Conservation (phyloP, 2,888 invertebrate genomes). For the Lepidocyrtoides sp. region DNA sequence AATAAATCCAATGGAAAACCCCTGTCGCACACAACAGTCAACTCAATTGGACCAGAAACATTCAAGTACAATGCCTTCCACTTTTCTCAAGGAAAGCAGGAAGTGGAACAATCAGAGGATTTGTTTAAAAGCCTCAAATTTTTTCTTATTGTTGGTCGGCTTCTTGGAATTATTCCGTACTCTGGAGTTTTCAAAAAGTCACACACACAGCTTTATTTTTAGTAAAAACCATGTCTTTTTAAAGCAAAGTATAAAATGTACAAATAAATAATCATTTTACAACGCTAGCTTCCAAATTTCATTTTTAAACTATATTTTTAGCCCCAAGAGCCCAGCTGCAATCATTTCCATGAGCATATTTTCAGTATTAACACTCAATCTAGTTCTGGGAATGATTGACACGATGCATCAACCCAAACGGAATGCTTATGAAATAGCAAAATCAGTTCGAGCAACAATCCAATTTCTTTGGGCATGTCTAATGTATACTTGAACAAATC, state of each 20-base stretch:
- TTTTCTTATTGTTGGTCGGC: constrained; percentile 54
- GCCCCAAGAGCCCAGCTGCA: constrained; percentile 56
- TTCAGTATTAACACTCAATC: constrained; percentile 8
- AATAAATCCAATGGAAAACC: neutral
- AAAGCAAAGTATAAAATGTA: no score
- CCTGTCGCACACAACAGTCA: neutral
- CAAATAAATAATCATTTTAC: no score
- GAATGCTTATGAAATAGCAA: constrained; percentile 68
- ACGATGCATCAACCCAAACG: constrained; percentile 20
- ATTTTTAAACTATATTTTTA: neutral
- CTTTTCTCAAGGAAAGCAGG: constrained; percentile 22
- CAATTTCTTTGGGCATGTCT: constrained; percentile 64
- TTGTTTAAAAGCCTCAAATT: constrained; percentile 46
- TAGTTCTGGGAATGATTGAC: constrained; percentile 30
- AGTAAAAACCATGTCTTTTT: no score
- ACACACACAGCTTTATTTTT: constrained; percentile 28
- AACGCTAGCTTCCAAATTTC: neutral
- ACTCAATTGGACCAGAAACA: neutral
- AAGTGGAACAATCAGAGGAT: constrained; percentile 50
- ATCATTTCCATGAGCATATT: constrained; percentile 44
- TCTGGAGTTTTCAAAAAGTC: constrained; percentile 64
- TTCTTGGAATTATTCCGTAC: constrained; percentile 58
- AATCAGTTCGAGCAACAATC: constrained; percentile 34
- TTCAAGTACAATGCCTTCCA: constrained; percentile 50
- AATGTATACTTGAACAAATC: constrained; percentile 51